phyloP scores from a whole-genome alignment of 2,113 vertebrate species.

The Micromys minutus region DNA sequence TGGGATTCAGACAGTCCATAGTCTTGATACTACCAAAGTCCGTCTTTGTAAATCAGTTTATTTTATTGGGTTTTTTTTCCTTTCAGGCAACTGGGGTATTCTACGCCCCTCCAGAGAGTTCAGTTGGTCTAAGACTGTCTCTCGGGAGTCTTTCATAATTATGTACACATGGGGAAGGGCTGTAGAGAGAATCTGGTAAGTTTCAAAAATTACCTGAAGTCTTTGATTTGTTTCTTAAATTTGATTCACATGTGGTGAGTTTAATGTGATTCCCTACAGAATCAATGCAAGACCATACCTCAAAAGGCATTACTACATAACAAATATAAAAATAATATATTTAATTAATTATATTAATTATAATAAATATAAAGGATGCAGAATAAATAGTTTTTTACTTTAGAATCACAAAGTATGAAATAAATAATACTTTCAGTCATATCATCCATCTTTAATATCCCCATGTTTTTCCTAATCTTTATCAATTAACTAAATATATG shows the following conservation, averaged over 20 bases:
- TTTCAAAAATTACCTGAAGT: background rate
- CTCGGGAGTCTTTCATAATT: background rate
- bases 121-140: background rate
- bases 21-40: background rate
- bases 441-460: background rate
- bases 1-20: background rate
- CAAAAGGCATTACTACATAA: background rate
- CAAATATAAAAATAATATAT: background rate
- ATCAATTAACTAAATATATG: background rate
- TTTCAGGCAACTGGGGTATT: background rate
- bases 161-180: too few species aligned
- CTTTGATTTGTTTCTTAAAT: background rate
- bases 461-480: background rate
- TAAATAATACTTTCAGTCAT: background rate
- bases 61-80: background rate
- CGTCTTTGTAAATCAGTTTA: background rate
- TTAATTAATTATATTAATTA: too few species aligned
- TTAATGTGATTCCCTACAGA: background rate
- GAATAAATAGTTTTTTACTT: background rate
- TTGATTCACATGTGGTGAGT: background rate
- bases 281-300: background rate
- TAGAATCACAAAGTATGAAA: background rate
- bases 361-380: too few species aligned
- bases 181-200: background rate
- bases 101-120: background rate